Conservation (phyloP, 2,113 vertebrate genomes). For the Albula glossodonta region DNA sequence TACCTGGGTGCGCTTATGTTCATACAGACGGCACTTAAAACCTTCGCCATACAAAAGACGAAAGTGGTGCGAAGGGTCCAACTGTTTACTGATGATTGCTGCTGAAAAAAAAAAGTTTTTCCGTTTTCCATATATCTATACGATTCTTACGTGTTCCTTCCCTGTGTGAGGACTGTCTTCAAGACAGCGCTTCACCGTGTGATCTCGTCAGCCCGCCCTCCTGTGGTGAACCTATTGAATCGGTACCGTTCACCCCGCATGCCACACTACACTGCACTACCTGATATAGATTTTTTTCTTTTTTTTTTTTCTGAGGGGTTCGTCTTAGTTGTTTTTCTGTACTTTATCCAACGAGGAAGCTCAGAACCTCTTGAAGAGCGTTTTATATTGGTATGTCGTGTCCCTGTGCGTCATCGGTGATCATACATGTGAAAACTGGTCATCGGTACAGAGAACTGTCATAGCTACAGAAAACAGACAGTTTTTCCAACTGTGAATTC, state of each 20-base stretch:
- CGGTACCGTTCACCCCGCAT: not conserved
- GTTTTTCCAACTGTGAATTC: not conserved
- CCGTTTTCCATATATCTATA: not conserved
- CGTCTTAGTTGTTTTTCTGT: not conserved
- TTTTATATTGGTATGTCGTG: not conserved
- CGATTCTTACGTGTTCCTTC: not conserved
- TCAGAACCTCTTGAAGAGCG: not conserved
- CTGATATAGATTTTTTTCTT: no score
- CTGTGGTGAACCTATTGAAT: not conserved
- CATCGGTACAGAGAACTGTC: not conserved
- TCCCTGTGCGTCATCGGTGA: not conserved
- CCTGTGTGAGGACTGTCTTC: not conserved
- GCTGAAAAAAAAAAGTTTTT: constrained; percentile 1
- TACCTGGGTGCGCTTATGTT: no score
- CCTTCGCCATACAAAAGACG: not conserved
- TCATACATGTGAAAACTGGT: not conserved
- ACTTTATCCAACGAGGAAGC: not conserved
- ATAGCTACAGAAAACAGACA: not conserved
- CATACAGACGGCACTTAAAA: not conserved
- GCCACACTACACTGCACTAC: not conserved
- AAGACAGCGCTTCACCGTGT: not conserved
- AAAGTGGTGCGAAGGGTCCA: not conserved
- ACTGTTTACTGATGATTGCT: constrained; percentile 9
- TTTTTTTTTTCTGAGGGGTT: not conserved
- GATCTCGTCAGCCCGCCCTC: not conserved